Evolutionary conservation across 2,797 vertebrate genomes (phyloP).

Genomic region (Ctenochaetus hawaiiensis): DNA sequence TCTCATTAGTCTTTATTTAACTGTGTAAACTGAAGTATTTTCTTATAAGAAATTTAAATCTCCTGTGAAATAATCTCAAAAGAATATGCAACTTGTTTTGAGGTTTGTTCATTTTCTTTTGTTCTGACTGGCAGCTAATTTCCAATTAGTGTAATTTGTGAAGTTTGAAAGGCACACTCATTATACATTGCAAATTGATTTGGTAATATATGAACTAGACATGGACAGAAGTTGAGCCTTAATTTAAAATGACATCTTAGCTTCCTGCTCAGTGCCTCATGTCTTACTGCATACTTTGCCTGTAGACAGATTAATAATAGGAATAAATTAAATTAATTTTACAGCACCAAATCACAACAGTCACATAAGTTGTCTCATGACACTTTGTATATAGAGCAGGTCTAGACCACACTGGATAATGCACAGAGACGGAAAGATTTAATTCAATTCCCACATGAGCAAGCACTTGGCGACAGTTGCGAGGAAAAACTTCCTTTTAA

Average conservation of each 20-base stretch:
- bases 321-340: too few relatives aligned
- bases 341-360: too few relatives aligned
- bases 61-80: not conserved
- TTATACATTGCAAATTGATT: not conserved
- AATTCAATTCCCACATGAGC: too few relatives aligned
- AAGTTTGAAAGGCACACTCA: not conserved
- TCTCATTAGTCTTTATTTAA: not conserved
- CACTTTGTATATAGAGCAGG: too few relatives aligned
- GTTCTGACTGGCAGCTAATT: slow-evolving; percentile 9
- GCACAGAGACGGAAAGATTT: too few relatives aligned
- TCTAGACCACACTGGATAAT: too few relatives aligned
- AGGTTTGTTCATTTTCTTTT: not conserved
- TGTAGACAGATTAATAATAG: not conserved
- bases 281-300: not conserved
- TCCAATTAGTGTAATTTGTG: not conserved
- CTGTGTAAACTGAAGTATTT: not conserved
- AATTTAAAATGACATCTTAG: not conserved
- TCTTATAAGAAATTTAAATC: not conserved
- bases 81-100: not conserved
- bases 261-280: not conserved
- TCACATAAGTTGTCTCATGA: too few relatives aligned
- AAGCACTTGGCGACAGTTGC: too few relatives aligned
- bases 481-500: too few relatives aligned
- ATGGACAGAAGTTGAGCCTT: not conserved
- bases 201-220: not conserved